Conservation (phyloP, 2,888 invertebrate species). For the Terebella lapidaria region DNA sequence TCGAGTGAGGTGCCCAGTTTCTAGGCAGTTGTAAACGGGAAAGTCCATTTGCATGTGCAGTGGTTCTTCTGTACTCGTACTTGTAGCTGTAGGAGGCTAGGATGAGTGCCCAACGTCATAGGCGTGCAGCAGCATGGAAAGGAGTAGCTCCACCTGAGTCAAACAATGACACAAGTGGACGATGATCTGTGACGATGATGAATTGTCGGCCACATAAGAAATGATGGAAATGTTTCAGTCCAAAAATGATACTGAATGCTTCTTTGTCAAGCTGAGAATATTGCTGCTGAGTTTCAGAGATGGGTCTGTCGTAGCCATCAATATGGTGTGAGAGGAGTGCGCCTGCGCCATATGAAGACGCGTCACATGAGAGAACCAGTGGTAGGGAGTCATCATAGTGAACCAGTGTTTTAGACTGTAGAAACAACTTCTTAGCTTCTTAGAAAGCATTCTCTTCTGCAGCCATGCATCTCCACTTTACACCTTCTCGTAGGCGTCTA, state of each 20-base stretch:
- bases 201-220: slow-evolving; percentile 53
- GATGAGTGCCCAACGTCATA: slow-evolving; percentile 13
- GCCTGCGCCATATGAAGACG: background rate
- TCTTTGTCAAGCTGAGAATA: slow-evolving; percentile 50
- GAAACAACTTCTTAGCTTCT: background rate
- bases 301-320: background rate
- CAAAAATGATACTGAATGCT: slow-evolving; percentile 48
- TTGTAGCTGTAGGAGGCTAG: background rate
- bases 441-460: background rate
- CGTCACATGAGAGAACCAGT: background rate
- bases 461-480: background rate
- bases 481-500: background rate
- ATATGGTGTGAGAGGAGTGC: slow-evolving; percentile 1
- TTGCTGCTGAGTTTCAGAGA: slow-evolving; percentile 39
- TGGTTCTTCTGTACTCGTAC: background rate
- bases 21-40: slow-evolving; percentile 6
- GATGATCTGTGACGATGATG: slow-evolving; percentile 49
- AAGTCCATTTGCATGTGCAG: slow-evolving; percentile 19
- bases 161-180: slow-evolving; percentile 50
- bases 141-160: slow-evolving; percentile 34
- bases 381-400: background rate
- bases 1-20: slow-evolving; percentile 45
- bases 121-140: slow-evolving; percentile 31
- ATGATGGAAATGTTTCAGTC: slow-evolving; percentile 48
- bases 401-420: background rate